These are phyloP conservation scores for Disparrhopalites patrizii DNA, from an alignment of 2,888 invertebrate species.

Conservation along the genomic window DNA sequence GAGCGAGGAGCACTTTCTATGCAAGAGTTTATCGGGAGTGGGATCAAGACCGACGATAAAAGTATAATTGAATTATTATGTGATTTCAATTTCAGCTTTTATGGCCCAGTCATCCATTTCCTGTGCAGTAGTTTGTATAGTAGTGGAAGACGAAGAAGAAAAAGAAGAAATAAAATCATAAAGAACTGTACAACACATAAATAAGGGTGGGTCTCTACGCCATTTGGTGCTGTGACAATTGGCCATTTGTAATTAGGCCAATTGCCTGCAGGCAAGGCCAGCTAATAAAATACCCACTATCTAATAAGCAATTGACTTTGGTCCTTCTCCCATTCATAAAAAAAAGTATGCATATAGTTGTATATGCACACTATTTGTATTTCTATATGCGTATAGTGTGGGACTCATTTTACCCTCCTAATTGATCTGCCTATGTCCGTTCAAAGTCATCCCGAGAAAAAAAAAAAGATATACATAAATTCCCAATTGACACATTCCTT, in stretches of 20 bases:
- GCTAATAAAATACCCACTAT: not conserved
- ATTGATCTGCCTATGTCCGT: constrained; percentile 7
- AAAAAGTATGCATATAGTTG: too few species aligned
- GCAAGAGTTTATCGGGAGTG: too few species aligned
- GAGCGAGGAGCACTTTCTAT: too few species aligned
- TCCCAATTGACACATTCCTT: constrained; percentile 11
- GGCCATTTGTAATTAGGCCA: constrained; percentile 15
- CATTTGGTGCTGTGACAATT: constrained; percentile 20
- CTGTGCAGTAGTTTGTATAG: too few species aligned
- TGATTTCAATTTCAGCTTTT: not conserved
- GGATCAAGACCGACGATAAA: too few species aligned
- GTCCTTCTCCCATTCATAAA: too few species aligned
- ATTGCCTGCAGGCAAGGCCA: constrained; percentile 7
- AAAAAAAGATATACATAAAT: too few species aligned
- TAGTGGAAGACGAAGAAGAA: not conserved
- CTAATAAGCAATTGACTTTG: not conserved
- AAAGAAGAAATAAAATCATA: not conserved
- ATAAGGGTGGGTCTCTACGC: constrained; percentile 10
- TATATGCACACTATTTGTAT: too few species aligned
- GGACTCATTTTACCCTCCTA: constrained; percentile 4
- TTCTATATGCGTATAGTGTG: too few species aligned
- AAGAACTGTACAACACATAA: not conserved
- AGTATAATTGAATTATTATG: not conserved
- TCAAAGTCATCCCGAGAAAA: constrained; percentile 18
- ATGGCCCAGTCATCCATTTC: too few species aligned